These are phyloP conservation scores for Gadopsis marmoratus DNA, from an alignment of 2,797 vertebrate species.

Conservation along the genomic window DNA sequence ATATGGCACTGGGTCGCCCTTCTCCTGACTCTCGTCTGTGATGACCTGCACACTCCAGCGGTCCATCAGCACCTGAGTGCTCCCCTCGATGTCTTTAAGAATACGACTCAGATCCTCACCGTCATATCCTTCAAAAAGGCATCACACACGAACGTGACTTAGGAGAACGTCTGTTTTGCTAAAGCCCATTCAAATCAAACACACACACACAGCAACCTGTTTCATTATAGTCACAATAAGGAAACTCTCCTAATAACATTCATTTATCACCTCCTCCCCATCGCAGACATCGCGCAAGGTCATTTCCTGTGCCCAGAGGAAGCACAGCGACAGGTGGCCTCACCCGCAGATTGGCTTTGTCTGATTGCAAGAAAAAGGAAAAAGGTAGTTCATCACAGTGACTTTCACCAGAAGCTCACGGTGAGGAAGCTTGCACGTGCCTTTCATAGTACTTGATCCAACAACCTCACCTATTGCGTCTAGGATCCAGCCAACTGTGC, in stretches of 20 bases:
- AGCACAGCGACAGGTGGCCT: constrained; percentile 92
- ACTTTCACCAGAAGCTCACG: neutral
- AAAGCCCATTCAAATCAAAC: neutral
- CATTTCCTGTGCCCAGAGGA: constrained; percentile 95
- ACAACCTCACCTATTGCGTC: constrained; percentile 91
- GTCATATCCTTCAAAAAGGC: constrained; percentile 87
- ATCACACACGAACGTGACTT: neutral
- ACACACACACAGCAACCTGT: neutral
- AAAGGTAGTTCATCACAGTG: constrained; percentile 5
- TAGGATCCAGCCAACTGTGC: constrained; percentile 96
- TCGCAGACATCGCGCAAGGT: constrained; percentile 93
- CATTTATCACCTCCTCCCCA: constrained; percentile 93
- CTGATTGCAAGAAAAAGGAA: constrained; percentile 71
- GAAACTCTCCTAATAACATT: neutral
- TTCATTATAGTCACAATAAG: neutral
- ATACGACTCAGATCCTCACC: constrained; percentile 90
- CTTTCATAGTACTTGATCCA: neutral
- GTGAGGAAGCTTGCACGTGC: neutral
- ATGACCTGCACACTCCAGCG: constrained; percentile 93
- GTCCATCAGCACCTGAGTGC: constrained; percentile 89
- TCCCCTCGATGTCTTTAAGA: constrained; percentile 90
- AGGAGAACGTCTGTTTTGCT: neutral
- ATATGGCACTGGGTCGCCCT: constrained; percentile 93
- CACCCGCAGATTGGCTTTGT: constrained; percentile 87
- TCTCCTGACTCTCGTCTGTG: constrained; percentile 84